Base-by-base conservation (phyloP, 2,113 vertebrate genomes). In the Picathartes gymnocephalus region DNA sequence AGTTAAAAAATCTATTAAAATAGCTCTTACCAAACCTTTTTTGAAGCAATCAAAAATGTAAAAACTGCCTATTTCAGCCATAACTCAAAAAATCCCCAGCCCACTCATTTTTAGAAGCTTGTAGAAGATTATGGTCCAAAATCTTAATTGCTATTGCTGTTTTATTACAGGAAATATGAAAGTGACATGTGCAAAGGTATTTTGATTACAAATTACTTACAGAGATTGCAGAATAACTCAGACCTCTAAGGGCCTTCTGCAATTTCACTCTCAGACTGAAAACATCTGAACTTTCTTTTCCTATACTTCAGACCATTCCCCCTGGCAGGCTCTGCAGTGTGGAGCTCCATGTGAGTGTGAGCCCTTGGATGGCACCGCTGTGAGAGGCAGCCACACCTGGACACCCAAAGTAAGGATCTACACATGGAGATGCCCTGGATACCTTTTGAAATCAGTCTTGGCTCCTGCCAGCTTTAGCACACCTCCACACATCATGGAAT, bases 161-260 rank as follows among this genome's bases (percentile, higher is more conserved):
- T 97, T 97, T 97, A 97, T 95, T 96, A 90, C 95, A 96, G 95
- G 96, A 96, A 96, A 96, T 95, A 96, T 69, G 90, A 86, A 95
- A 96, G 95, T 96, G 95, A 96, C 96, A 96, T 95, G 93, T 95
- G 94, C 88, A 95, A 94, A 95, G 94, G 95, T 94, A 96, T 97
- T 97, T 93, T 97, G 93, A 96, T 93, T 97, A 96, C 93, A 94
- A 96, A 96, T 96, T 96, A 92, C 96, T 97, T 94, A 91, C 93
- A 96, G 95, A 95, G 94, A 96, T 94, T 96, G 95, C 95, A 95
- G 86, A 97, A 84, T 96, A 95, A 95, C 86, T 93, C 93, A 96
- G 96, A 92, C 88, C 90, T 88, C 95, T 95, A 88, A 93, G 92
- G 94, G 82, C 95, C 88, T 96, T 94, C 94, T 96, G 95, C 95